Base-by-base conservation (phyloP, 2,888 invertebrate genomes). In the Eupeodes latifasciatus region DNA sequence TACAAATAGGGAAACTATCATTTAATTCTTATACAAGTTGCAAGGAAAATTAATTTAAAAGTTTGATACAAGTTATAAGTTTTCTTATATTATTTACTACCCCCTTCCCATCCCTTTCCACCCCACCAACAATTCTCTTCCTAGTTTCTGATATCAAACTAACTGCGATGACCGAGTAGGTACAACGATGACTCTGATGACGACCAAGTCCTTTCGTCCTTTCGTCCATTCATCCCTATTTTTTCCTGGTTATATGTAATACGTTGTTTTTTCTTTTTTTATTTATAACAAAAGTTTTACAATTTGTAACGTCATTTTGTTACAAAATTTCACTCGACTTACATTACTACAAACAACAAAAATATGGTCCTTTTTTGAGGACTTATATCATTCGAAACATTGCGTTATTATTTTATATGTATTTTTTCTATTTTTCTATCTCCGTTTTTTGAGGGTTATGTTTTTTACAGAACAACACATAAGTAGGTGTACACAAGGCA, bases 41-140 rank as follows among this genome's bases (percentile, higher is more conserved):
- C 40, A 27, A 81, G 78, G 81, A 88, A 88, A 88, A 88, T 88
- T 88, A 85, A 88, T 88, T 88, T 88, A 88, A 88, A 88, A 88
- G 88, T 88, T 88, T 85, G 66, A 85, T 85, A 81, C 88, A 88
- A 81, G 81, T 88, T 85, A 85, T 78, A 78, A 88, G 88, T 88
- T 88, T 88, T 81, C 69, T 71, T 81, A 85, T 85, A 14, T 75
- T 74, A 77, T 77, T 75, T 74, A 16, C 71, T 59, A 67, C 40
- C 40, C 11, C 12, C 2, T 47, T 12, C 3, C 11, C 11, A 12
- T 14, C 27, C 27, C 27, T 27, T 27, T n/a, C n/a, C 2, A 27
- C 27, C 27, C 2, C 2, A 27, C 27, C 27, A 27, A 27, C 27
- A 27, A 27, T 2, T 19, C 6, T 47, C 51, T 79, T 75, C 5